Evolutionary conservation across 2,113 vertebrate genomes (phyloP), one percentile per base, ranked within the genome.

Genomic region (Cheirogaleus medius): DNA sequence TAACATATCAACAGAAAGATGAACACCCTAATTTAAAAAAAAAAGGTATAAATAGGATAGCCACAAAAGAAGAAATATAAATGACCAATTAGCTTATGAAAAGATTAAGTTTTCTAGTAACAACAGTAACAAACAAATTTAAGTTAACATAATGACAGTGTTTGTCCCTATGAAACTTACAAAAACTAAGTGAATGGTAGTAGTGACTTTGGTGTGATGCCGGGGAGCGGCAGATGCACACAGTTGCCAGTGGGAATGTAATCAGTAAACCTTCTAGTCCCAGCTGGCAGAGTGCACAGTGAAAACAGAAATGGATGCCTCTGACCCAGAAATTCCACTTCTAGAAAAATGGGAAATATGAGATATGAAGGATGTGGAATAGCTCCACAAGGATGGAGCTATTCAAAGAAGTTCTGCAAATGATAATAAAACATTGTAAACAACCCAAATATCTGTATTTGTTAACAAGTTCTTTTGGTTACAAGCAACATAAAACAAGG

Each of bases 401-500:
- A 1, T 3, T 10, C 29, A 29, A 10, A 6, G 11, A 37, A 58
- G 17, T 47, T 80, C 4, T 37, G 5, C 56, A 58, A 84, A 27
- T 1, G 39, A 47, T 1, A 29, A 34, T 0, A 2, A 34, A 56
- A 39, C 42, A 29, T 0, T 54, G 92, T 23, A 8, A 60, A n/a
- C 20, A 60, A 37, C 56, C 15, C 39, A 23, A 71, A 12, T 1
- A 52, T 39, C 84, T 20, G 47, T 20, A 34, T 83, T 58, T 39
- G 58, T 54, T 68, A 42, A 52, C 49, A 42, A 82, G 73, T 63
- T 74, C 69, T 77, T 96, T 39, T 42, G 73, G 87, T 95, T 64
- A 69, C 49, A 71, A 88, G 82, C 92, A 95, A 78, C 44, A 39
- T 68, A 42, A 92, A 90, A 74, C 73, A 80, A 44, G 32, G 18